Evolutionary conservation across 2,113 vertebrate species (phyloP).

Genomic region (Coracopsis vasa): DNA sequence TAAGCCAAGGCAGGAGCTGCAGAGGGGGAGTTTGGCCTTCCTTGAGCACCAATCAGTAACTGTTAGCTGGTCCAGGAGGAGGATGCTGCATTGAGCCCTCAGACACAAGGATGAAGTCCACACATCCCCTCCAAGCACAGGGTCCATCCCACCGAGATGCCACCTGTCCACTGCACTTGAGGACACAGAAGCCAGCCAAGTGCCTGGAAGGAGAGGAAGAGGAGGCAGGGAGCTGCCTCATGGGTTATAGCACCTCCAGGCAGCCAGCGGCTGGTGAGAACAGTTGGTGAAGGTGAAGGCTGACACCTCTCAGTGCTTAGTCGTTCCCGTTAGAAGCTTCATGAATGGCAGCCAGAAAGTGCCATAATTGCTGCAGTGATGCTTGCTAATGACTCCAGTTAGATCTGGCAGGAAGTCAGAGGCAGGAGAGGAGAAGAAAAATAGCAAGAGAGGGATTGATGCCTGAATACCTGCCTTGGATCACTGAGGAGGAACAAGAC

Average conservation of each 20-base stretch:
- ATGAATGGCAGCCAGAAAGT: constrained; percentile 60
- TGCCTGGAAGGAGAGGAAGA: background rate
- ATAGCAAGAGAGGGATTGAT: background rate
- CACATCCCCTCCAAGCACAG: background rate
- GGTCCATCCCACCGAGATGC: background rate
- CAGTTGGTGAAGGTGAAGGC: constrained; percentile 55
- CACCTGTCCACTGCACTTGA: rapidly evolving
- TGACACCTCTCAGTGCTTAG: constrained; percentile 41
- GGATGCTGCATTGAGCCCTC: background rate
- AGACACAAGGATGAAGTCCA: rapidly evolving
- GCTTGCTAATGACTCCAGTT: constrained; percentile 53
- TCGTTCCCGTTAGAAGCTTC: constrained; percentile 41
- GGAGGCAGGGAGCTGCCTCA: background rate
- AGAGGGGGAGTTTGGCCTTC: background rate
- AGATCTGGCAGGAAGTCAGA: constrained; percentile 39
- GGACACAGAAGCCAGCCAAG: rapidly evolving
- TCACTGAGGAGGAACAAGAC: background rate
- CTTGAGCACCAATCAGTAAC: background rate
- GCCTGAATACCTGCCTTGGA: background rate
- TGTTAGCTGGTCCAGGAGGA: background rate
- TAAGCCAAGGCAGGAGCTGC: background rate
- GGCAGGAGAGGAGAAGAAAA: background rate
- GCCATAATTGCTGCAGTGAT: constrained; percentile 52
- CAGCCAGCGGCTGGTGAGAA: background rate
- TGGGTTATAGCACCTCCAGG: background rate